These are phyloP conservation scores for Lichenostomus cassidix DNA, from an alignment of 2,113 vertebrate species.

Conservation along the genomic window DNA sequence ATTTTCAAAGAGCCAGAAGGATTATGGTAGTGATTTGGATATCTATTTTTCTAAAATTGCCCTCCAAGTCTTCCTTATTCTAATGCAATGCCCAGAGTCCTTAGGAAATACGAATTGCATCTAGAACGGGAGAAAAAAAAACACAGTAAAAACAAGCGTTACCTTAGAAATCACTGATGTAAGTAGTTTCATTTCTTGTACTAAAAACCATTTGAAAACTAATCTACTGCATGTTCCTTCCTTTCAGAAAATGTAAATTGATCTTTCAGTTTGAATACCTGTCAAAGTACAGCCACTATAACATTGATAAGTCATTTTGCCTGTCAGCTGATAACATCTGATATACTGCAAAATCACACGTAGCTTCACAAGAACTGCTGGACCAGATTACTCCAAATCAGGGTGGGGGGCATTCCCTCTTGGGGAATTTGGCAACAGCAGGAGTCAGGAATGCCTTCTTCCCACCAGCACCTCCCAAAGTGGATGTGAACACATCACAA, in stretches of 20 bases:
- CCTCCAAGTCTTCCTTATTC: conserved; percentile 29
- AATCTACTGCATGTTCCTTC: conserved; percentile 35
- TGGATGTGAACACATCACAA: background rate
- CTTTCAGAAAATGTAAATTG: conserved; percentile 59
- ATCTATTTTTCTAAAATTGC: conserved; percentile 33
- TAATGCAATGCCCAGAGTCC: background rate
- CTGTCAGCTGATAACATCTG: background rate
- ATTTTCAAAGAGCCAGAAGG: conserved; percentile 40
- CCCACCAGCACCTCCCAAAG: background rate
- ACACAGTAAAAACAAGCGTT: background rate
- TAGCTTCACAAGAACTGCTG: background rate
- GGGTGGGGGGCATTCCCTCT: background rate
- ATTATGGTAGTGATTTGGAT: conserved; percentile 27
- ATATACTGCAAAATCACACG: background rate
- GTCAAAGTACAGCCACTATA: background rate
- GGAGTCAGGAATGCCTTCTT: background rate
- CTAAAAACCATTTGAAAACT: conserved; percentile 55
- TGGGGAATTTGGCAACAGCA: background rate
- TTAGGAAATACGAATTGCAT: conserved; percentile 17
- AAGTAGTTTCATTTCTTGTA: conserved; percentile 38
- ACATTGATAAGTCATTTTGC: background rate
- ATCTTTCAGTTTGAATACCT: conserved; percentile 48
- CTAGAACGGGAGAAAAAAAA: background rate
- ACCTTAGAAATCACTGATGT: conserved; percentile 5
- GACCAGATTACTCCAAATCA: background rate